Evolutionary conservation across 37 sponge, comb jelly and placozoan species (phyloP), one percentile per base, ranked within the genome.

Genomic region (Halisarca cf. caerulea): DNA sequence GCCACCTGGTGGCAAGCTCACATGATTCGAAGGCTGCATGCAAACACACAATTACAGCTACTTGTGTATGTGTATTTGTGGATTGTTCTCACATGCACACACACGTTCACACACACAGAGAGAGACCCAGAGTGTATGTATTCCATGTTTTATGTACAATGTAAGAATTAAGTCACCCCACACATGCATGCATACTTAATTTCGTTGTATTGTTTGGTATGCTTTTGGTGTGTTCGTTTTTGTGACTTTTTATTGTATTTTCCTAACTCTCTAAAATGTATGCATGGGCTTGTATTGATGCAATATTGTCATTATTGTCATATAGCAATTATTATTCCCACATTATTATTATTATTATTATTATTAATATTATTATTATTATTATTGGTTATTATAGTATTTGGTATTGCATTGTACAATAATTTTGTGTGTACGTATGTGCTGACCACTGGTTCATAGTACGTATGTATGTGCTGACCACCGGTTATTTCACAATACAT

Each of bases 231-330:
- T 61, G 24, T 15, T 28, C 15, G 64, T 61, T 23, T 61, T 61
- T 61, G 64, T 61, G 64, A 23, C 64, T 61, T 61, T 61, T 61
- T 61, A 61, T 61, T 61, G 64, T 61, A 61, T 61, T 61, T 61
- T 61, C 64, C 64, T 61, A 61, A 23, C 30, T 61, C 24, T 28
- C 5, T 61, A 47, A 14, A 47, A n/a, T n/a, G n/a, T n/a, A n/a
- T n/a, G n/a, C n/a, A n/a, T n/a, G 51, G 51, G 51, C 51, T 14
- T 47, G 51, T 47, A 11, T 47, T 6, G 11, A 47, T 47, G 51
- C 51, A 47, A 14, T 47, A 47, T 47, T 14, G 6, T 14, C 51
- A 47, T 47, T 47, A 47, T 47, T 14, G 6, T 14, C 51, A 11
- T 47, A 47, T 47, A 11, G n/a, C n/a, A n/a, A n/a, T n/a, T n/a